Conservation (phyloP, 2,797 vertebrate genomes). For the Phoeniculus purpureus region DNA sequence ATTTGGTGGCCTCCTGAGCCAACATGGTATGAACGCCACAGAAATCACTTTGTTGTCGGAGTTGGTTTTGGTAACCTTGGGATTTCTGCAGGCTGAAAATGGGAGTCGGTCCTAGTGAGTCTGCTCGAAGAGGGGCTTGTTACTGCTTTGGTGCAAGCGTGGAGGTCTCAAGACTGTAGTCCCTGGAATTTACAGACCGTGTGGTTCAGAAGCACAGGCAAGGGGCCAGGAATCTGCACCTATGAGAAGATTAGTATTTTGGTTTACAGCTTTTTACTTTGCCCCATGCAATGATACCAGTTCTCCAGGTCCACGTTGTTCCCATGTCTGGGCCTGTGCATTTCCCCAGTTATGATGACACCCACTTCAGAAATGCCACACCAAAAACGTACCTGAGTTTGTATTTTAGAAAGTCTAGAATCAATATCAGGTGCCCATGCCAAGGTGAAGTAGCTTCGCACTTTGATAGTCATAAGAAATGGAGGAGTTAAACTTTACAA, state of each 20-base stretch:
- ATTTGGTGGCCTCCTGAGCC: not conserved
- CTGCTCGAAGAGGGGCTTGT: not conserved
- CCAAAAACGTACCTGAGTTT: not conserved
- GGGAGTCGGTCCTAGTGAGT: too few relatives aligned
- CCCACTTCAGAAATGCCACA: not conserved
- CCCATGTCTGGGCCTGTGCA: not conserved
- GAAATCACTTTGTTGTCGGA: not conserved
- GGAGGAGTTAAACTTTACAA: not conserved
- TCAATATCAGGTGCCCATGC: accelerated
- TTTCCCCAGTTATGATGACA: not conserved
- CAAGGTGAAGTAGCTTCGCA: not conserved
- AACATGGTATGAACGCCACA: not conserved
- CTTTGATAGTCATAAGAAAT: not conserved
- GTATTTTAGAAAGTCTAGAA: not conserved
- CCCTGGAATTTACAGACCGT: not conserved
- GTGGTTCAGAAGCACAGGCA: accelerated
- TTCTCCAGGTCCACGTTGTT: not conserved
- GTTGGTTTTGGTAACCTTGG: accelerated
- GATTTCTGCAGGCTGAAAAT: not conserved
- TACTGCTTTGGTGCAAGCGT: not conserved
- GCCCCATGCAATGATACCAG: not conserved
- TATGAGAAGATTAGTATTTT: not conserved
- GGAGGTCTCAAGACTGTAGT: not conserved
- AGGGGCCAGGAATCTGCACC: not conserved
- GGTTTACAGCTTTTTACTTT: not conserved